Percentiles rank a stretch among this genome's conserved stretches.
Evolutionary conservation across 1,140 invertebrate species (phyloP).

Genomic region (Lucilia sericata): DNA sequence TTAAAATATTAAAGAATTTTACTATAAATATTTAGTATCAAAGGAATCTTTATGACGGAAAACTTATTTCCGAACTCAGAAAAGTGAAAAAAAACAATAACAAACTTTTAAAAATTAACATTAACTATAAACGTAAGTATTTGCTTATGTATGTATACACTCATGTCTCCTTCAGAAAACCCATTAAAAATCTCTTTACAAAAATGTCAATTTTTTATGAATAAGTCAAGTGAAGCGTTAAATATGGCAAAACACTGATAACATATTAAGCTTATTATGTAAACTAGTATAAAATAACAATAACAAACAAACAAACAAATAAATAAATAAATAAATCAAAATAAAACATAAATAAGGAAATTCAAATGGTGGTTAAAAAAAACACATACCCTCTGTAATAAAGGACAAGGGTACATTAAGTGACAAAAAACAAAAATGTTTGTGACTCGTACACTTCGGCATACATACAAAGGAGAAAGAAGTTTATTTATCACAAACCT

Average conservation of each 20-base stretch:
- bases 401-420: not conserved
- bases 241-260: conserved; percentile 22
- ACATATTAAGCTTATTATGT: conserved; percentile 23
- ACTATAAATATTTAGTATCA: no score
- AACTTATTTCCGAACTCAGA: no score
- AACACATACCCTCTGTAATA: not conserved
- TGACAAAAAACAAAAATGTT: not conserved
- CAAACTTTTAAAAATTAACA: no score
- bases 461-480: not conserved
- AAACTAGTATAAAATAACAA: conserved; percentile 24
- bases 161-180: not conserved
- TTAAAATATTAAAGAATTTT: no score
- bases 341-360: not conserved
- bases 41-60: no score
- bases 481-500: not conserved
- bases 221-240: conserved; percentile 20
- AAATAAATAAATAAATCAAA: not conserved
- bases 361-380: conserved; percentile 26
- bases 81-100: no score
- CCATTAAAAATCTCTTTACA: not conserved
- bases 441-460: not conserved
- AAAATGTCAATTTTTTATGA: not conserved
- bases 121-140: no score
- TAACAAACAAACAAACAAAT: conserved; percentile 1
- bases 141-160: no score